phyloP scores from a whole-genome alignment of 2,888 invertebrate genomes.

The Herminia tarsipennalis region DNA sequence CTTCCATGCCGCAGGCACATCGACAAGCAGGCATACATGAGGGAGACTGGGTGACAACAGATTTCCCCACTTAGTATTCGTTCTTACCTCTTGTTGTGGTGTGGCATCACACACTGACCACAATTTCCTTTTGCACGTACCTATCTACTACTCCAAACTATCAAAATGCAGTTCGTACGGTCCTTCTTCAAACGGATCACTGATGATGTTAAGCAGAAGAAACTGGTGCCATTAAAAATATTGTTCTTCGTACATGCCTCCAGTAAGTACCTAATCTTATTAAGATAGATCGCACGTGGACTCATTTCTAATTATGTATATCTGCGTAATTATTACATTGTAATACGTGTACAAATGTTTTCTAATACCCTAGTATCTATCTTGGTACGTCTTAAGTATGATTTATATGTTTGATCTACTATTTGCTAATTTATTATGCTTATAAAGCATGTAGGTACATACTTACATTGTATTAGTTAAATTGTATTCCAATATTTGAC shows the following conservation, averaged over 20 bases:
- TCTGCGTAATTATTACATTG: too few species aligned
- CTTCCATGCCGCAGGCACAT: conserved; percentile 73
- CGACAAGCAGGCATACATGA: conserved; percentile 54
- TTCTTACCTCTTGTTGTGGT: conserved; percentile 2
- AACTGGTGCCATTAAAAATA: conserved; percentile 90
- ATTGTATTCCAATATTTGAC: too few species aligned
- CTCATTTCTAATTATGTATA: not conserved
- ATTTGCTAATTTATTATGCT: too few species aligned
- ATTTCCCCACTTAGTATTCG: conserved; percentile 64
- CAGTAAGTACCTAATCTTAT: conserved; percentile 84
- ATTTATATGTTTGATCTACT: too few species aligned
- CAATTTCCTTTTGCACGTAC: conserved; percentile 15
- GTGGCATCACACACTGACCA: conserved; percentile 1
- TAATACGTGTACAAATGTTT: too few species aligned
- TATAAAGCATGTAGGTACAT: too few species aligned
- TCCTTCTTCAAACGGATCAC: conserved; percentile 88
- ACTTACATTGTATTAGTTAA: too few species aligned
- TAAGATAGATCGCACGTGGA: not conserved
- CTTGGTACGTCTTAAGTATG: too few species aligned
- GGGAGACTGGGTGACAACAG: conserved; percentile 62
- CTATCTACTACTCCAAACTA: conserved; percentile 17
- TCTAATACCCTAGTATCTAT: too few species aligned
- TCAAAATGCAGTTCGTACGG: conserved; percentile 85
- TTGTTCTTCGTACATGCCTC: conserved; percentile 92
- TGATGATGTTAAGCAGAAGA: conserved; percentile 89